Conservation (phyloP, 2,888 invertebrate species). For the Limnephilus lunatus region DNA sequence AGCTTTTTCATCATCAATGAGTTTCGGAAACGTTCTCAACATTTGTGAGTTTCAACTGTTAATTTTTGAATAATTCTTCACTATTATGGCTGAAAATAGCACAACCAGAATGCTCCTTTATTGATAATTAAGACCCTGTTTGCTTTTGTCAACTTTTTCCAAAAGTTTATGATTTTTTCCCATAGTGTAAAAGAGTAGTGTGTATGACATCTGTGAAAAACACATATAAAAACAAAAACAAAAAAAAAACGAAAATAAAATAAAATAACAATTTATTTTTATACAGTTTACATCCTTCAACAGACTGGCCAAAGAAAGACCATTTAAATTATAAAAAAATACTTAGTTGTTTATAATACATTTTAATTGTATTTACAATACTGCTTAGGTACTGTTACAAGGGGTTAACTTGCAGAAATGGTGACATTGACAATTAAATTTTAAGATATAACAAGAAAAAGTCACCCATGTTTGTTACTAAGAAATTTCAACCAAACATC, state of each 20-base stretch:
- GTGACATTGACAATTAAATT: conserved; percentile 1
- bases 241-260: conserved; percentile 30
- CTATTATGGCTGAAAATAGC: neutral
- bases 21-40: neutral
- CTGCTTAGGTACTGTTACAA: conserved; percentile 52
- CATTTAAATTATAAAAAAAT: conserved; percentile 43
- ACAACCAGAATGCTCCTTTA: neutral
- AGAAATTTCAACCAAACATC: neutral
- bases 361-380: conserved; percentile 47
- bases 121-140: neutral
- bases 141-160: no score
- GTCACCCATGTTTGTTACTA: neutral
- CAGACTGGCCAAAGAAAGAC: neutral
- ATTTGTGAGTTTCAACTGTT: neutral
- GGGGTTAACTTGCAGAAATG: conserved; percentile 22
- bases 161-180: no score
- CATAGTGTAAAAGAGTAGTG: no score
- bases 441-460: neutral
- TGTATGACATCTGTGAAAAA: neutral
- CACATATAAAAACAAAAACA: neutral
- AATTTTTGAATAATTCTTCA: neutral
- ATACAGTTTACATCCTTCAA: conserved; percentile 39
- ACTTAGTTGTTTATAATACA: conserved; percentile 41
- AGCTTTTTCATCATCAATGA: neutral
- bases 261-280: conserved; percentile 48